phyloP scores from a whole-genome alignment of 1,140 invertebrate genomes.

The Lordiphosa clarofinis region DNA sequence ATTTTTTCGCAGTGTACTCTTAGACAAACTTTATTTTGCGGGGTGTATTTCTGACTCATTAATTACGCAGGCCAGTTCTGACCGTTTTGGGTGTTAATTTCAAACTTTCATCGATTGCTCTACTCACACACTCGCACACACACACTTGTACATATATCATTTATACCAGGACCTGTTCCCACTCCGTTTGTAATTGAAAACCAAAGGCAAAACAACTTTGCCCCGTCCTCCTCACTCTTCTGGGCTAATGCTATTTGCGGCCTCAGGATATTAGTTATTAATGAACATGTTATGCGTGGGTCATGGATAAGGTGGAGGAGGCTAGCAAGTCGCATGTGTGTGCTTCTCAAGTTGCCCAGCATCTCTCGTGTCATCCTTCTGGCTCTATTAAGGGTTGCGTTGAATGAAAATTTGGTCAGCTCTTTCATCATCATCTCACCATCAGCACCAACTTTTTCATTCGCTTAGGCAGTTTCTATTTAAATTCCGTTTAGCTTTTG shows the following conservation, averaged over 20 bases:
- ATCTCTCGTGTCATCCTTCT: constrained; percentile 19
- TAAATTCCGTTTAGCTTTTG: constrained; percentile 28
- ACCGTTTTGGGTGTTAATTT: constrained; percentile 69
- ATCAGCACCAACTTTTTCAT: constrained; percentile 9
- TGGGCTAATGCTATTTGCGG: constrained; percentile 66
- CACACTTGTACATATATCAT: constrained; percentile 25
- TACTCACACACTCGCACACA: constrained; percentile 23
- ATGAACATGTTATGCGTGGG: constrained; percentile 51
- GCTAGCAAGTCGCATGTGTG: constrained; percentile 9
- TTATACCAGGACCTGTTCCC: constrained; percentile 21
- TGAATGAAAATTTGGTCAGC: constrained; percentile 19
- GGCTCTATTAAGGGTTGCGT: constrained; percentile 45
- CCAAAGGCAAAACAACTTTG: constrained; percentile 66
- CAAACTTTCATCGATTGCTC: constrained; percentile 68
- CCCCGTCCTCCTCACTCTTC: constrained; percentile 6
- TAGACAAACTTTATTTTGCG: constrained; percentile 51
- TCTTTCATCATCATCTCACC: constrained; percentile 40
- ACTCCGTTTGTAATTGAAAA: constrained; percentile 68
- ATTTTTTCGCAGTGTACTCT: constrained; percentile 19
- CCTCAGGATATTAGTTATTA: constrained; percentile 75
- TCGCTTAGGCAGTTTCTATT: constrained; percentile 13
- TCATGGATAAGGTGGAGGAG: constrained; percentile 19
- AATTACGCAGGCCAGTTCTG: constrained; percentile 55
- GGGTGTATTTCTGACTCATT: constrained; percentile 64
- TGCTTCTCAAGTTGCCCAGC: constrained; percentile 18